Evolutionary conservation across 2,888 invertebrate species (phyloP).

Genomic region (Meiosimyza platycephala): DNA sequence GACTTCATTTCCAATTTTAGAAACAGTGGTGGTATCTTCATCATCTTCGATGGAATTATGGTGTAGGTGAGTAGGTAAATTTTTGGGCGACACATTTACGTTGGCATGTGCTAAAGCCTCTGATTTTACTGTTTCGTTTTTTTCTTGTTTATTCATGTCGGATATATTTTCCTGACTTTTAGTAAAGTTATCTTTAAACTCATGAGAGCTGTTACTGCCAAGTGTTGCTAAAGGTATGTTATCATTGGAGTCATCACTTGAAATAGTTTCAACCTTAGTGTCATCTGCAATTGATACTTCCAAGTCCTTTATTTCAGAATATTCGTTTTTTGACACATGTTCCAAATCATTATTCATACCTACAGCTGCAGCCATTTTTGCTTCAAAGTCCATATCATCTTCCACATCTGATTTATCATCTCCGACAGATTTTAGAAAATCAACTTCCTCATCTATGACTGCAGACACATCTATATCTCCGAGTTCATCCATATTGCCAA

Average conservation of each 20-base stretch:
- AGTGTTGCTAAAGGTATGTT: constrained; percentile 58
- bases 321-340: too few relatives aligned
- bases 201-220: constrained; percentile 47
- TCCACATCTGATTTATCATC: constrained; percentile 47
- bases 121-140: too few relatives aligned
- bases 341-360: too few relatives aligned
- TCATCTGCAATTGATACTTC: constrained; percentile 7
- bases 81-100: too few relatives aligned
- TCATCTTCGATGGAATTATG: too few relatives aligned
- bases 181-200: constrained; percentile 49
- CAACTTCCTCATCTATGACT: constrained; percentile 63
- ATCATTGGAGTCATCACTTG: constrained; percentile 65
- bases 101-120: too few relatives aligned
- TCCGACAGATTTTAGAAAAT: constrained; percentile 60
- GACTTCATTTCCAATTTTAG: not conserved
- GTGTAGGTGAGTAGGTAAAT: too few relatives aligned
- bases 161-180: too few relatives aligned
- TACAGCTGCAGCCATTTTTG: not conserved
- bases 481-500: constrained; percentile 65
- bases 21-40: not conserved
- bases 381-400: constrained; percentile 2
- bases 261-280: constrained; percentile 51
- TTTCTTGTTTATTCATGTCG: too few relatives aligned
- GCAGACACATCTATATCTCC: constrained; percentile 62
- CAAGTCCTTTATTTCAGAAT: too few relatives aligned